Percentiles rank a stretch among this genome's conserved stretches.
These are phyloP conservation scores for Oceanodroma leucorhoa DNA, from an alignment of 2,797 vertebrate genomes.

Conservation along the genomic window DNA sequence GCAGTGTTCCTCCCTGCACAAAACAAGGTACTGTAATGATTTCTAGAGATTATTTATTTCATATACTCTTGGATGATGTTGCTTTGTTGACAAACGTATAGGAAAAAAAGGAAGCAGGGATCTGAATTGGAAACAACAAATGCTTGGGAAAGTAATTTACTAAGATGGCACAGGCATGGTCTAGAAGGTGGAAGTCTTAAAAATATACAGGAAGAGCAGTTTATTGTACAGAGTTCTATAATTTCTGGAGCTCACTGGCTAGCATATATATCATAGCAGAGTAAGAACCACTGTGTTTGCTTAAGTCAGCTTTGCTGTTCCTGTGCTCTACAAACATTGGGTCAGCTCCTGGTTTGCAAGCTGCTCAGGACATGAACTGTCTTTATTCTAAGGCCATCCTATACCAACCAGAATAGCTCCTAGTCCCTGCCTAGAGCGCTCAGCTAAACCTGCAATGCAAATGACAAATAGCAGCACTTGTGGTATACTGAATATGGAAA, in stretches of 20 bases:
- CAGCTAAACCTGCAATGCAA: neutral
- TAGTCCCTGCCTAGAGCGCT: neutral
- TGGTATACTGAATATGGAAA: neutral
- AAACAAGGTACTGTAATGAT: conserved; percentile 53
- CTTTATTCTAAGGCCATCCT: neutral
- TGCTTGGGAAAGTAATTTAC: neutral
- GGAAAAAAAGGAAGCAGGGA: neutral
- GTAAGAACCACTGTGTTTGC: neutral
- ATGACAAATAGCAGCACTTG: neutral
- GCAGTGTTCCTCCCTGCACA: neutral
- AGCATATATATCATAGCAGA: neutral
- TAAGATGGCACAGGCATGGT: neutral
- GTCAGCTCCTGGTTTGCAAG: neutral
- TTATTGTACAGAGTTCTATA: neutral
- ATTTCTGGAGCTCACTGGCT: neutral
- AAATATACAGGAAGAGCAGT: neutral
- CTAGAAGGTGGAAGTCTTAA: neutral
- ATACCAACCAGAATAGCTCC: neutral
- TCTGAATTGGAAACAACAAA: neutral
- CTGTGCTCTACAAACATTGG: neutral
- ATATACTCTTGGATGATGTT: neutral
- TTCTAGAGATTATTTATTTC: conserved; percentile 6
- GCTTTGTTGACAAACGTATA: neutral
- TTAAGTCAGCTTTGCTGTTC: neutral
- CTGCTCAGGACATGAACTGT: neutral